phyloP scores from a whole-genome alignment of 2,113 vertebrate genomes.

The Synchiropus splendidus region DNA sequence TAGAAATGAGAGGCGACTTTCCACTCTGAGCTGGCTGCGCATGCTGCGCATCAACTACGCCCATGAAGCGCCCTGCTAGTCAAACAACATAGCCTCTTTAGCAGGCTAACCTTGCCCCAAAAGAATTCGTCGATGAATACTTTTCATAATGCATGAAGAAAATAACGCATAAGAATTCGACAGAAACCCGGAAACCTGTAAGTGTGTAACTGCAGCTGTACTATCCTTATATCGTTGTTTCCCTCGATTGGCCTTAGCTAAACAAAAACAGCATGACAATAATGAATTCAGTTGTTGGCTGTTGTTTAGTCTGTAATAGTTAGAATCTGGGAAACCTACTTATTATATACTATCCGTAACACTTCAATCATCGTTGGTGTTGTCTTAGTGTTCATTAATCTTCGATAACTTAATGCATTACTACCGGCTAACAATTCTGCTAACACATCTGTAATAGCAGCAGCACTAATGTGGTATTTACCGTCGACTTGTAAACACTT shows the following conservation, averaged over 20 bases:
- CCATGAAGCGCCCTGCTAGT: neutral
- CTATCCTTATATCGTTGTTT: neutral
- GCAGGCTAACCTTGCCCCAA: constrained; percentile 1
- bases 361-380: too few relatives aligned
- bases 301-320: too few relatives aligned
- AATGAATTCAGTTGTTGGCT: neutral
- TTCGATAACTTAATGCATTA: too few relatives aligned
- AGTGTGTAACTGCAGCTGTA: constrained; percentile 10
- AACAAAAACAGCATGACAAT: constrained; percentile 18
- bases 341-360: too few relatives aligned
- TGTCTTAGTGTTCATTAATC: too few relatives aligned
- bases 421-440: too few relatives aligned
- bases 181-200: constrained; percentile 26
- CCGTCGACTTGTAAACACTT: too few relatives aligned
- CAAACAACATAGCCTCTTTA: constrained; percentile 5
- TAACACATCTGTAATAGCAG: too few relatives aligned
- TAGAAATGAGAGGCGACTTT: too few relatives aligned
- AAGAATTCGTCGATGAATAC: neutral
- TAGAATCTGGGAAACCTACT: too few relatives aligned
- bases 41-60: constrained; percentile 8
- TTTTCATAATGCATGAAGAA: constrained; percentile 1
- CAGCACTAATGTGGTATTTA: too few relatives aligned
- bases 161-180: constrained; percentile 7
- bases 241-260: constrained; percentile 20
- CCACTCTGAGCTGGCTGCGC: neutral